Evolutionary conservation across 2,113 vertebrate species (phyloP).

Genomic region (Excalfactoria chinensis): DNA sequence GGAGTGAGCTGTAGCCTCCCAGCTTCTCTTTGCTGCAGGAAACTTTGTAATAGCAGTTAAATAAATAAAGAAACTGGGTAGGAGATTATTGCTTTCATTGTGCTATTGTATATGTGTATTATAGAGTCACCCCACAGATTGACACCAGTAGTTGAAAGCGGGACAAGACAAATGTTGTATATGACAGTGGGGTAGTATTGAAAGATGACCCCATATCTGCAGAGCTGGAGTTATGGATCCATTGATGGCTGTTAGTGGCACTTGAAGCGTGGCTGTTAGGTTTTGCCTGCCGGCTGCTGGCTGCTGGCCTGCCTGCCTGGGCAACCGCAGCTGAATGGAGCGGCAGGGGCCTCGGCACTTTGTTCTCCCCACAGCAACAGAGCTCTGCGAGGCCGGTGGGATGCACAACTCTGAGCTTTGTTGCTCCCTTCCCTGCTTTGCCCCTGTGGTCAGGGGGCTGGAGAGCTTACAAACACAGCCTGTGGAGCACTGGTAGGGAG

Average conservation of each 20-base stretch:
- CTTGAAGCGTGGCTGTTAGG: conserved; percentile 84
- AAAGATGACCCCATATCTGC: conserved; percentile 89
- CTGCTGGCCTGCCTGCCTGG: conserved; percentile 77
- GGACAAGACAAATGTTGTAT: conserved; percentile 88
- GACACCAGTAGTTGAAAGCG: conserved; percentile 83
- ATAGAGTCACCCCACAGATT: conserved; percentile 77
- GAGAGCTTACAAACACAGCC: background rate
- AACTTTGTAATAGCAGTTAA: conserved; percentile 89
- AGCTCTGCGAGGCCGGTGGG: conserved; percentile 70
- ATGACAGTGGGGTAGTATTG: conserved; percentile 90
- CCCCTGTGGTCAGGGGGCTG: conserved; percentile 8
- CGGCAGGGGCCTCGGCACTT: conserved; percentile 83
- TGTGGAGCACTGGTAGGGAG: background rate
- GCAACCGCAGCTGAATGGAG: conserved; percentile 80
- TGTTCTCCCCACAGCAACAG: conserved; percentile 78
- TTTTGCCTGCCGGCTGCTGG: conserved; percentile 86
- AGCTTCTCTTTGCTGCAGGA: conserved; percentile 87
- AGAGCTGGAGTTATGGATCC: conserved; percentile 84
- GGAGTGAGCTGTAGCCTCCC: conserved; percentile 62
- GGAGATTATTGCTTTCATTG: conserved; percentile 95
- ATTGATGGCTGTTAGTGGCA: conserved; percentile 80
- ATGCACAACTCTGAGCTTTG: conserved; percentile 59
- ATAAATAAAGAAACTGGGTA: conserved; percentile 88
- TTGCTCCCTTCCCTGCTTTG: conserved; percentile 4
- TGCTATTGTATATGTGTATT: conserved; percentile 88